Conservation (phyloP, 2,888 invertebrate species). For the Enchytraeus crypticus region DNA sequence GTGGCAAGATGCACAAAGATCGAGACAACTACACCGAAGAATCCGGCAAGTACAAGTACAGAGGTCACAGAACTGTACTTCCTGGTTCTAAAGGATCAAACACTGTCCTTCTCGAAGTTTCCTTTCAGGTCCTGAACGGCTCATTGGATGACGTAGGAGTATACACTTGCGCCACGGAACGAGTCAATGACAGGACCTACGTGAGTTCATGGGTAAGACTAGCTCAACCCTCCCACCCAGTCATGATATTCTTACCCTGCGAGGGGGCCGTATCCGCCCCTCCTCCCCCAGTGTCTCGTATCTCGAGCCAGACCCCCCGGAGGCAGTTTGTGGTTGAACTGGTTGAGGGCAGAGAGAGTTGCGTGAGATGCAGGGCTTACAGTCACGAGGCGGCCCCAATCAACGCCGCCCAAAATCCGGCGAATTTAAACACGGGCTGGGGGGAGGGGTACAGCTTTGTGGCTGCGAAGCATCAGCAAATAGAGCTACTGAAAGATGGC, state of each 20-base stretch:
- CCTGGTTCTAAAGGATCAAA: not conserved
- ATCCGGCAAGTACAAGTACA: conserved; percentile 10
- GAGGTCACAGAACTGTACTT: not conserved
- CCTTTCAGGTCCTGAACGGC: conserved; percentile 9
- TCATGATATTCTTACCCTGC: not conserved
- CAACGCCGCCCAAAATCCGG: not conserved
- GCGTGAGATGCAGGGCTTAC: conserved; percentile 1
- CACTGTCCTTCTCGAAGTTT: conserved; percentile 6
- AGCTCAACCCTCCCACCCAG: not conserved
- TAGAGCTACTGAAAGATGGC: not conserved
- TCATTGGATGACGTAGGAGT: conserved; percentile 13
- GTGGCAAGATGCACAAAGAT: conserved; percentile 13
- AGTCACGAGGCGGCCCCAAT: conserved; percentile 1
- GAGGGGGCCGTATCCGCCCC: not conserved
- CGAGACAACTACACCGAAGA: conserved; percentile 11
- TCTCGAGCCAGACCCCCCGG: not conserved
- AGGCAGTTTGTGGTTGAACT: not conserved
- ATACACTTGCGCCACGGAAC: conserved; percentile 13
- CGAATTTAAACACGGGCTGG: too few relatives aligned
- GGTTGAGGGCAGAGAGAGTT: not conserved
- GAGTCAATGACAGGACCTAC: conserved; percentile 10
- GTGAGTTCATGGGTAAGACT: conserved; percentile 13
- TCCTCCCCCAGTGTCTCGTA: too few relatives aligned
- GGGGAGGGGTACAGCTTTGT: too few relatives aligned
- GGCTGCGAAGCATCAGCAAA: too few relatives aligned